phyloP scores from a whole-genome alignment of 2,797 vertebrate genomes.

The Spizella passerina region DNA sequence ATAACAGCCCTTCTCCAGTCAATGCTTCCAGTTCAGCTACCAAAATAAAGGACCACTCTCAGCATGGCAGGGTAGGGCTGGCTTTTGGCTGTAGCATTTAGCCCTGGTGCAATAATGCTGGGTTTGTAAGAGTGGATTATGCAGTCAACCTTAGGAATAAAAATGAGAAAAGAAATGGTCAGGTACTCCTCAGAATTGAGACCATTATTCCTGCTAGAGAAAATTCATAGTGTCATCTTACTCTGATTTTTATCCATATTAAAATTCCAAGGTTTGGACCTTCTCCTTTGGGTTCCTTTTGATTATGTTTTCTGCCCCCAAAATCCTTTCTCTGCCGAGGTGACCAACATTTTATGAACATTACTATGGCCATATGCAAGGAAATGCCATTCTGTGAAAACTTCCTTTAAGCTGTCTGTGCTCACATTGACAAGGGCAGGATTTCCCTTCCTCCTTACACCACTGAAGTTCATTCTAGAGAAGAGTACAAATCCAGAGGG shows the following conservation, averaged over 20 bases:
- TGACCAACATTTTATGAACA: not conserved
- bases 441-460: not conserved
- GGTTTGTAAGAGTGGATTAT: not conserved
- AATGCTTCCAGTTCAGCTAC: conserved; percentile 50
- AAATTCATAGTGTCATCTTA: not conserved
- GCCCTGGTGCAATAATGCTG: not conserved
- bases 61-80: not conserved
- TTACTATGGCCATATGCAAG: not conserved
- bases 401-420: not conserved
- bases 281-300: not conserved
- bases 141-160: not conserved
- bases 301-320: not conserved
- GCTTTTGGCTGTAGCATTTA: not conserved
- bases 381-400: not conserved
- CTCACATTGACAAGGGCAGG: not conserved
- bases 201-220: not conserved
- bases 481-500: not conserved
- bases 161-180: not conserved
- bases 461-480: not conserved
- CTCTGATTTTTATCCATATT: not conserved
- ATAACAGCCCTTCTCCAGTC: conserved; percentile 26
- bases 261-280: not conserved
- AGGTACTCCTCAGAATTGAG: not conserved
- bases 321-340: not conserved
- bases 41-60: not conserved